These are phyloP conservation scores for Plagodis pulveraria DNA, from an alignment of 2,888 invertebrate genomes.

Conservation along the genomic window DNA sequence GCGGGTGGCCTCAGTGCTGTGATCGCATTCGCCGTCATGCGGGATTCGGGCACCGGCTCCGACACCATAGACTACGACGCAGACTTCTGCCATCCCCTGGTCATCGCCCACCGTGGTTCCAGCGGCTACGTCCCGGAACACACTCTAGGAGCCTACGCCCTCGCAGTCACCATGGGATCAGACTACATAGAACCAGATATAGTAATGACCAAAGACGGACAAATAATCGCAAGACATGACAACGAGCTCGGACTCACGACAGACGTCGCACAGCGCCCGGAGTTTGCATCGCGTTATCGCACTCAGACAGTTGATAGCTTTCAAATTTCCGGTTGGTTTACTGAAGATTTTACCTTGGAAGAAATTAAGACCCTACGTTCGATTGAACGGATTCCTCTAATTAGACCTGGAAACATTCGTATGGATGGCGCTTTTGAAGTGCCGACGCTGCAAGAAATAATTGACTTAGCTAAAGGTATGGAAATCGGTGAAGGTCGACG, in stretches of 20 bases:
- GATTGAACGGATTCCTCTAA: constrained; percentile 67
- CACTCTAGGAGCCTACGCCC: constrained; percentile 73
- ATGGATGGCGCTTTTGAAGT: constrained; percentile 65
- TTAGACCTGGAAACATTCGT: constrained; percentile 70
- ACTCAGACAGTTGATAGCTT: constrained; percentile 66
- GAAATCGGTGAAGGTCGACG: constrained; percentile 59
- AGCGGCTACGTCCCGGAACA: constrained; percentile 78
- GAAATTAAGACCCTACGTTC: constrained; percentile 72
- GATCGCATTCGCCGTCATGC: constrained; percentile 38
- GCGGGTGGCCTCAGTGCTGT: constrained; percentile 36
- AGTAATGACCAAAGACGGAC: constrained; percentile 73
- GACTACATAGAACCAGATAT: constrained; percentile 77
- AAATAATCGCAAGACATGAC: constrained; percentile 73
- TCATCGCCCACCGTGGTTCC: constrained; percentile 75
- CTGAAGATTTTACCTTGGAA: constrained; percentile 74
- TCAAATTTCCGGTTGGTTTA: constrained; percentile 68
- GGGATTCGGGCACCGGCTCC: constrained; percentile 30
- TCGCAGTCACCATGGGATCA: constrained; percentile 74
- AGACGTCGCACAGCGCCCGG: constrained; percentile 61
- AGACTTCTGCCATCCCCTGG: constrained; percentile 62
- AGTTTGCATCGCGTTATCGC: constrained; percentile 64
- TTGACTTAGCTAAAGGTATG: constrained; percentile 69
- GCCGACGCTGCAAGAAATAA: constrained; percentile 75
- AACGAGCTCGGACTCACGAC: constrained; percentile 71
- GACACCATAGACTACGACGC: constrained; percentile 44